Percentiles rank a stretch among this genome's conserved stretches.
phyloP scores from a whole-genome alignment of 2,797 vertebrate genomes.

The Anomalospiza imberbis region DNA sequence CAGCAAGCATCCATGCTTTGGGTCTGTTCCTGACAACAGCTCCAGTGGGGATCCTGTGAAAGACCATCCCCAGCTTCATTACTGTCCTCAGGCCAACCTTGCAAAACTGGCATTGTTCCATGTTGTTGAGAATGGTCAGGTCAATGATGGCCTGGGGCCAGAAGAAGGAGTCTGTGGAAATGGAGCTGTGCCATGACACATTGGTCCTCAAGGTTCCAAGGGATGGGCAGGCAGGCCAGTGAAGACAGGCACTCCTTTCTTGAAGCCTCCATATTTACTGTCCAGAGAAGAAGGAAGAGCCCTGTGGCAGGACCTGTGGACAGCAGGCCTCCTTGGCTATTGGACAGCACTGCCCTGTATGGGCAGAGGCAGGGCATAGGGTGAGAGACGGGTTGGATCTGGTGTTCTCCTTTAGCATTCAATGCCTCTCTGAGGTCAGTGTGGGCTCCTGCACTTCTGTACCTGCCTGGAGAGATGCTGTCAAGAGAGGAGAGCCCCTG shows the following conservation, averaged over 20 bases:
- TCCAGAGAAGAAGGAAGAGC: not conserved
- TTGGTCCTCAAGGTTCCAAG: not conserved
- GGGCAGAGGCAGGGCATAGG: too few relatives aligned
- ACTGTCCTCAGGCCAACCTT: not conserved
- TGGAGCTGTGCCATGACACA: not conserved
- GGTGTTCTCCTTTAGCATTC: not conserved
- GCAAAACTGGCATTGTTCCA: not conserved
- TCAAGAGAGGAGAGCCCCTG: not conserved
- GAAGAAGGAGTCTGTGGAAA: not conserved
- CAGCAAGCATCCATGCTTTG: not conserved
- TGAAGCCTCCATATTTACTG: not conserved
- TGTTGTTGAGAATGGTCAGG: not conserved
- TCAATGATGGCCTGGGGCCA: not conserved
- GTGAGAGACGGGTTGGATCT: not conserved
- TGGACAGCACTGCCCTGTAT: not conserved
- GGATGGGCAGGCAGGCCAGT: not conserved
- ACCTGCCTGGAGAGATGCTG: not conserved
- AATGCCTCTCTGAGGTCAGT: too few relatives aligned
- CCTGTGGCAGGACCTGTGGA: not conserved
- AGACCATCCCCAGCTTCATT: not conserved
- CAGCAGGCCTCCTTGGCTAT: not conserved
- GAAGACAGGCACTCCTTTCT: too few relatives aligned
- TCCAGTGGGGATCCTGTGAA: not conserved
- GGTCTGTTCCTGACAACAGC: not conserved
- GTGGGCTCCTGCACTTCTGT: not conserved